Evolutionary conservation across 1,140 invertebrate genomes (phyloP).

Genomic region (Sesamia nonagrioides): DNA sequence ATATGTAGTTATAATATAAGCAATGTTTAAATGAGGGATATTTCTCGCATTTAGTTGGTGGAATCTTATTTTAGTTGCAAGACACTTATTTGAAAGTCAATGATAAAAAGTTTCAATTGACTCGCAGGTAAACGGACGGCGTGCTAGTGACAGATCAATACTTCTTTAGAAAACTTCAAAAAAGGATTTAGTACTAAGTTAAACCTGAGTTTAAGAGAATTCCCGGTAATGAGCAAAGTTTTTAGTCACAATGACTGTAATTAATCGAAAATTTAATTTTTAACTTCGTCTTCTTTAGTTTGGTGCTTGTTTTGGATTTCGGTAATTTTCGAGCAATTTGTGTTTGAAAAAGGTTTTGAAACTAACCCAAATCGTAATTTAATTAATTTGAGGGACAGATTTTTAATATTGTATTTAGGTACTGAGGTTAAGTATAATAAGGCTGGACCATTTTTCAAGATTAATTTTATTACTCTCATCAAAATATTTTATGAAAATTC

Average conservation of each 20-base stretch:
- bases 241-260: slow-evolving; percentile 83
- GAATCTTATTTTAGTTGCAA: slow-evolving; percentile 30
- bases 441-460: not conserved
- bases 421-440: not conserved
- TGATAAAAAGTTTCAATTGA: slow-evolving; percentile 47
- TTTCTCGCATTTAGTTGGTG: slow-evolving; percentile 27
- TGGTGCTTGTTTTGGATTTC: slow-evolving; percentile 44
- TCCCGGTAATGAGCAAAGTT: slow-evolving; percentile 84
- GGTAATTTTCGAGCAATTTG: slow-evolving; percentile 23
- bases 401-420: not conserved
- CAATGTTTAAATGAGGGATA: too few relatives aligned
- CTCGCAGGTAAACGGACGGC: slow-evolving; percentile 24
- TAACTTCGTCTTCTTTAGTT: slow-evolving; percentile 69
- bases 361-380: not conserved
- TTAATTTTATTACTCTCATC: slow-evolving; percentile 1
- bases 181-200: slow-evolving; percentile 81
- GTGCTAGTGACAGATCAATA: slow-evolving; percentile 78
- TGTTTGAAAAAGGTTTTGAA: slow-evolving; percentile 14
- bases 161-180: slow-evolving; percentile 75
- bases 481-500: not conserved
- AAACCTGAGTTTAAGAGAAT: slow-evolving; percentile 83
- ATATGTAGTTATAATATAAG: too few relatives aligned
- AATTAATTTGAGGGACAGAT: not conserved
- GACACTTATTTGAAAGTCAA: slow-evolving; percentile 43
- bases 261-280: slow-evolving; percentile 80